Base-by-base conservation (phyloP, 2,888 invertebrate species). In the Nebria salina region DNA sequence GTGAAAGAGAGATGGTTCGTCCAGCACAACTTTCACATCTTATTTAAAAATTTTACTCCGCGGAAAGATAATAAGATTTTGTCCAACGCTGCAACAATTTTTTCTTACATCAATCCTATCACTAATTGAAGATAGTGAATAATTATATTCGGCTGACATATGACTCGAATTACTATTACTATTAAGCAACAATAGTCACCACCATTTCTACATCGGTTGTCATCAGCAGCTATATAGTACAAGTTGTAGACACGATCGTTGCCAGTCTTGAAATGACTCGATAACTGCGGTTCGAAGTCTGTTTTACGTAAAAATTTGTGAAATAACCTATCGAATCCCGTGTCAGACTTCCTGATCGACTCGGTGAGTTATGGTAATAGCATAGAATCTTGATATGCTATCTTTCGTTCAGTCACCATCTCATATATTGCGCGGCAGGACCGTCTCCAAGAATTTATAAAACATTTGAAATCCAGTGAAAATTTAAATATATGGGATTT, bases 1-100 rank as follows among this genome's bases (percentile, higher is more conserved):
- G 86, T 84, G 85, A 85, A 85, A 86, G 87, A 87, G 85, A 85
- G 86, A 75, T 65, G 75, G 65, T 26, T 75, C 65, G 65, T 20
- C 9, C 65, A 25, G 42, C 42, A 68, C 73, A 73, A 78, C 65
- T 78, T 78, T 78, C 43, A 65, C 72, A 78, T 73, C 78, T 78
- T 65, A 72, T 78, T 78, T 78, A 78, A 78, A 78, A 65, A 73
- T 65, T 65, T 13, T 41, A 65, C 77, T 72, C 20, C 20, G 20
- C 9, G 9, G 43, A 43, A 26, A 72, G 65, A 65, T 73, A 34
- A 78, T 78, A 65, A 72, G 25, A 72, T 34, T 34, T 77, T 77
- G 72, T 70, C 26, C 20, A 20, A 25, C 68, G 42, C 54, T 64
- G 34, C 54, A 54, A 54, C 54, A 34, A 34, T 34, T 34, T 34